These are phyloP conservation scores for Ivindomyrus marchei DNA, from an alignment of 2,113 vertebrate genomes.

Conservation along the genomic window DNA sequence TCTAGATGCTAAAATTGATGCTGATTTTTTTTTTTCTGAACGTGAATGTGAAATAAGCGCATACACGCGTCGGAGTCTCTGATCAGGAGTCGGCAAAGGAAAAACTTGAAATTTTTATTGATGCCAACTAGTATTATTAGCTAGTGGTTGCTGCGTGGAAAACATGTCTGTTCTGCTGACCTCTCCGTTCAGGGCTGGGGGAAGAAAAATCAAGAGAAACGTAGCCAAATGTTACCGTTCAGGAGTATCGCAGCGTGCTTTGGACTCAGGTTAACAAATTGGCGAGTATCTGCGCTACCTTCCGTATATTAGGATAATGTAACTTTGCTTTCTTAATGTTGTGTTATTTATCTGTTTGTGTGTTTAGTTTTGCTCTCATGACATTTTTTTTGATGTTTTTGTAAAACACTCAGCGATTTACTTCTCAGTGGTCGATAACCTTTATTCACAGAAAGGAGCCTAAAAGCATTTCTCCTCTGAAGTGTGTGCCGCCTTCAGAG, in stretches of 20 bases:
- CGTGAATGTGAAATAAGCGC: constrained; percentile 33
- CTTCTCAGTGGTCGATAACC: constrained; percentile 37
- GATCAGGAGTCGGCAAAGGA: constrained; percentile 8
- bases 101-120: constrained; percentile 11
- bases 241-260: constrained; percentile 39
- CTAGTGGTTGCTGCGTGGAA: not conserved
- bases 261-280: constrained; percentile 43
- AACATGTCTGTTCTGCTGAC: not conserved
- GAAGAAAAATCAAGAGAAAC: not conserved
- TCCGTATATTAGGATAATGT: constrained; percentile 31
- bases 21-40: constrained; percentile 20
- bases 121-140: not conserved
- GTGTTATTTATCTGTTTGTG: constrained; percentile 6
- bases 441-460: constrained; percentile 25
- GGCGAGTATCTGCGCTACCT: constrained; percentile 34
- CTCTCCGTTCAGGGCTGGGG: not conserved
- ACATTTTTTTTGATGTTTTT: constrained; percentile 30
- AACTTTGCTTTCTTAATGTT: constrained; percentile 30
- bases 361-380: constrained; percentile 28
- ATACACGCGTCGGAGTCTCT: constrained; percentile 24
- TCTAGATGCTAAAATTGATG: constrained; percentile 21
- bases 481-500: constrained; percentile 18
- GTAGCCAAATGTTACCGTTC: constrained; percentile 28
- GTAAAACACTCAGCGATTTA: constrained; percentile 35
- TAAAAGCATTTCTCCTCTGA: constrained; percentile 30